Conservation (phyloP, 2,888 invertebrate genomes). For the Lissocephala sabroskyi region DNA sequence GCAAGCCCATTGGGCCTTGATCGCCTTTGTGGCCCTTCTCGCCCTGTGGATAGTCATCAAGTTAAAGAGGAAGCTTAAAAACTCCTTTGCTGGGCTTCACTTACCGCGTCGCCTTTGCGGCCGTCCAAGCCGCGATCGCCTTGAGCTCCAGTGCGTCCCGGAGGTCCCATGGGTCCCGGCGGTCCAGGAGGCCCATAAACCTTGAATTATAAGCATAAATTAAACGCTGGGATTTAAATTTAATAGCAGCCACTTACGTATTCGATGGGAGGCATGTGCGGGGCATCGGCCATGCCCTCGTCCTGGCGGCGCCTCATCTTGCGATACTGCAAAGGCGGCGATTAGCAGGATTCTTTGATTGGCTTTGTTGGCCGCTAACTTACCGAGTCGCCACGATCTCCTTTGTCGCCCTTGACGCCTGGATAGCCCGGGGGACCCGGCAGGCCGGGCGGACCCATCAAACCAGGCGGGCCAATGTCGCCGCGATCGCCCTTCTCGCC, state of each 20-base stretch:
- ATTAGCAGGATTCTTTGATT: conserved; percentile 23
- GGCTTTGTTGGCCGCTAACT: conserved; percentile 69
- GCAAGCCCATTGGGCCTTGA: conserved; percentile 93
- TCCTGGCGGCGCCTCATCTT: conserved; percentile 73
- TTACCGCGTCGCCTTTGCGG: conserved; percentile 85
- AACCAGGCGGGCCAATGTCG: conserved; percentile 93
- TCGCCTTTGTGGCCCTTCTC: conserved; percentile 72
- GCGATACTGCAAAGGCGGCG: conserved; percentile 72
- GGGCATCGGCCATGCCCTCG: conserved; percentile 72
- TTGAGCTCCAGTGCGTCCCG: conserved; percentile 74
- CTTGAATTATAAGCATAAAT: conserved; percentile 35
- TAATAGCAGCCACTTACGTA: conserved; percentile 62
- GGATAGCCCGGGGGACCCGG: conserved; percentile 90
- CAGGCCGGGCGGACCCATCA: conserved; percentile 93
- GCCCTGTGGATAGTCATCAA: too few species aligned
- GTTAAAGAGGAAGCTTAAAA: conserved; percentile 13
- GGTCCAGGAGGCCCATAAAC: conserved; percentile 77
- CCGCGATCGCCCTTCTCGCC: conserved; percentile 87
- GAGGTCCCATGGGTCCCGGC: conserved; percentile 80
- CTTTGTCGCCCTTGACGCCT: conserved; percentile 91
- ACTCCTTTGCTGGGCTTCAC: conserved; percentile 54
- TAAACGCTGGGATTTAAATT: background rate
- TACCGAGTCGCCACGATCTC: conserved; percentile 94
- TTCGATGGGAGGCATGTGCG: conserved; percentile 72
- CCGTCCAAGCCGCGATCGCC: conserved; percentile 82